Evolutionary conservation across 2,113 vertebrate genomes (phyloP).

Genomic region (Cebus imitator): DNA sequence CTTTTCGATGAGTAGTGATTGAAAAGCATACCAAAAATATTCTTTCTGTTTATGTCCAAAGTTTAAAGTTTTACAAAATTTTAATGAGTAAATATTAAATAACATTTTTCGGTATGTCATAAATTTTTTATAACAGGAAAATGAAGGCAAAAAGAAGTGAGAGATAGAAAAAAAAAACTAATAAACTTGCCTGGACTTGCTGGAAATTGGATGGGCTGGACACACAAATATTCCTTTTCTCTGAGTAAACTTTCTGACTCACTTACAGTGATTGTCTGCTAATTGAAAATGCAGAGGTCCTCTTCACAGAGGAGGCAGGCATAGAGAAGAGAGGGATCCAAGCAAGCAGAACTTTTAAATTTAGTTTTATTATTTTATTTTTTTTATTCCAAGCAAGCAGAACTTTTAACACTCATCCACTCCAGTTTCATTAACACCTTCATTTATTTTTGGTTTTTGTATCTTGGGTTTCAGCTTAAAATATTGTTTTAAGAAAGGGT

Average conservation of each 20-base stretch:
- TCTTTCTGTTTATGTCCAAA: not conserved
- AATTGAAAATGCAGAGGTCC: not conserved
- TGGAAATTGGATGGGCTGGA: not conserved
- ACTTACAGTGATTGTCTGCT: not conserved
- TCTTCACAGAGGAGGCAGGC: not conserved
- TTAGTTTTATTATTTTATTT: not conserved
- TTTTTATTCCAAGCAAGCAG: not conserved
- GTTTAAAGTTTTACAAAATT: not conserved
- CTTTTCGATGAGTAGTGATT: not conserved
- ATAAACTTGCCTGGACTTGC: not conserved
- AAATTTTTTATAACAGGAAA: constrained; percentile 35
- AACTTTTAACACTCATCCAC: not conserved
- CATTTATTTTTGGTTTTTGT: not conserved
- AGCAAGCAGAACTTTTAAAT: not conserved
- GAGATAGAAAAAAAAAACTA: not conserved
- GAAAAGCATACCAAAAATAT: constrained; percentile 14
- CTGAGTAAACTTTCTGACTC: constrained; percentile 19
- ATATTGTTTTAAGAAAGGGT: not conserved
- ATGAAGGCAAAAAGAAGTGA: not conserved
- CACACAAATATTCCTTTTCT: not conserved
- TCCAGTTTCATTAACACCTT: not conserved
- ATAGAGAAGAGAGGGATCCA: not conserved
- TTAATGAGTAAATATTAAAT: constrained; percentile 31
- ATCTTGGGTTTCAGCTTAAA: not conserved
- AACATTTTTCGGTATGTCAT: not conserved